Evolutionary conservation across 1,140 invertebrate species (phyloP).

Genomic region (Physella acuta): DNA sequence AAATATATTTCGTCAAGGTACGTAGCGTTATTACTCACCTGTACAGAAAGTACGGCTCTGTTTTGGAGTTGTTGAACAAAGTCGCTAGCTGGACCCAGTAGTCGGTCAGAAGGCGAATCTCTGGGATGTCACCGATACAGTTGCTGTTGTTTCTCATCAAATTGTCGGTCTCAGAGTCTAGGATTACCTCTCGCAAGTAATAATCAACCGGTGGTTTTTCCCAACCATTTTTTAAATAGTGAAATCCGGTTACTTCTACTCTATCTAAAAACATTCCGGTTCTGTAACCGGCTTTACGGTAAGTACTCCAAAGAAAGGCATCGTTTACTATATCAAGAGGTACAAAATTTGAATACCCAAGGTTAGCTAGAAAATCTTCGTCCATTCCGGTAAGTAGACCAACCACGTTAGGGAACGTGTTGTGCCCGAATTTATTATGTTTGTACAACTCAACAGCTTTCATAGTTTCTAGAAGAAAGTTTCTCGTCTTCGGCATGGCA

Average conservation of each 20-base stretch:
- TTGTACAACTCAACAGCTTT: too few species aligned
- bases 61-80: too few species aligned
- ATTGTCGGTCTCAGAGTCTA: neutral
- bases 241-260: slow-evolving; percentile 2
- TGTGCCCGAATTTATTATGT: too few species aligned
- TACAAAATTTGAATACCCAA: neutral
- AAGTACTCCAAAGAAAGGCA: slow-evolving; percentile 4
- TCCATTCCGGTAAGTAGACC: too few species aligned
- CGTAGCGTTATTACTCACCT: too few species aligned
- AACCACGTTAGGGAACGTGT: too few species aligned
- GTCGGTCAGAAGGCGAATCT: neutral
- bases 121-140: slow-evolving; percentile 7
- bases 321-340: slow-evolving; percentile 6
- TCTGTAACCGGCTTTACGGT: neutral
- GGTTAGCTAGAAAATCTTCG: too few species aligned
- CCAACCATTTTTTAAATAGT: slow-evolving; percentile 11
- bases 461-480: too few species aligned
- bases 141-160: neutral
- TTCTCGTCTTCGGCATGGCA: too few species aligned
- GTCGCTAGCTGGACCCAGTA: too few species aligned
- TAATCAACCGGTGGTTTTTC: slow-evolving; percentile 6
- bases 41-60: slow-evolving; percentile 9
- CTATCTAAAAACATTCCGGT: neutral
- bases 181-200: neutral
- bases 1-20: too few species aligned